Evolutionary conservation across 2,797 vertebrate species (phyloP), one percentile per base, ranked within the genome.

Genomic region (Ispidina lecontei): DNA sequence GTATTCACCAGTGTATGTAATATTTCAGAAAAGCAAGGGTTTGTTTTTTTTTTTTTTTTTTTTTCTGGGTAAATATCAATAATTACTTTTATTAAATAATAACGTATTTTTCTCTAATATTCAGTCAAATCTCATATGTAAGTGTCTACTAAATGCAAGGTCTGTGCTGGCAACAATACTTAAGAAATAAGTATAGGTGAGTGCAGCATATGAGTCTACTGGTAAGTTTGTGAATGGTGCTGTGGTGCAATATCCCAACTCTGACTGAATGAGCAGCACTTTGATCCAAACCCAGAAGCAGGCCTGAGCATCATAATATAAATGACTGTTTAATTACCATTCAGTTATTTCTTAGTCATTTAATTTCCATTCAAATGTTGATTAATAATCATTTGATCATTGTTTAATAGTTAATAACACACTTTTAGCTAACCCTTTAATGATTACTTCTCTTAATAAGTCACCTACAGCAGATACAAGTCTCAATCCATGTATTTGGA

Each of bases 241-340:
- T 12, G 12, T 37, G 62, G 18, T 2, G 18, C 47, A 46, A 7
- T 59, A n/a, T 21, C 52, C 25, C 14, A 19, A 10, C 19, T n/a
- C 17, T 4, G 28, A 8, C 12, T 7, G 14, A 14, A 13, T 2
- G 16, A 73, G 44, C 3, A 0, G 17, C 9, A 13, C n/a, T 65
- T 33, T 12, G 70, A 28, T 59, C n/a, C 59, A 3, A 55, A 46
- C 51, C 12, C 31, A 17, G 5, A 7, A 33, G 28, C 28, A 9
- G 7, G 14, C 46, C 28, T 3, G 20, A 4, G 16, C 4, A 3
- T 7, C 14, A 7, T 21, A 2, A 5, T 55, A 67, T 54, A 60
- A 59, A 33, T 67, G 37, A 22, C 11, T 28, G 5, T 33, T 56
- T 39, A 39, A 60, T 62, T 47, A 7, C 44, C 21, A 51, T 39